Percentiles rank a stretch among this genome's conserved stretches.
These are phyloP conservation scores for Rhinopithecus roxellana DNA, from an alignment of 2,113 vertebrate species.

Conservation along the genomic window DNA sequence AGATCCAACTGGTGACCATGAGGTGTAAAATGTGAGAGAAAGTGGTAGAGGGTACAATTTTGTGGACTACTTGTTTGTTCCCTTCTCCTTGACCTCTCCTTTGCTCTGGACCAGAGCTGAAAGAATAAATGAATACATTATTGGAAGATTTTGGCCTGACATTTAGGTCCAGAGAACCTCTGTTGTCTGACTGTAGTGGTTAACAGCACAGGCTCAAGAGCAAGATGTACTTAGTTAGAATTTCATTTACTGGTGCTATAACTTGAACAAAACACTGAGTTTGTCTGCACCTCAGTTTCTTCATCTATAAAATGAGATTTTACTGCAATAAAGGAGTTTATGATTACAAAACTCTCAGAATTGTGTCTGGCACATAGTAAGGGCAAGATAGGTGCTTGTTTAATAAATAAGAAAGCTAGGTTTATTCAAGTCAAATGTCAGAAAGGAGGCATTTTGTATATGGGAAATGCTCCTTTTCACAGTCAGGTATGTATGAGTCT, in stretches of 20 bases:
- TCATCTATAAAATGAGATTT: background rate
- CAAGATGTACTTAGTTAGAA: background rate
- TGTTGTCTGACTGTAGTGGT: background rate
- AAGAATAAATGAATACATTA: background rate
- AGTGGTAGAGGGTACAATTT: background rate
- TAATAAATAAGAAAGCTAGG: background rate
- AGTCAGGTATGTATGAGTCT: background rate
- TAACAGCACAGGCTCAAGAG: background rate
- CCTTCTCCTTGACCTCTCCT: fast-evolving
- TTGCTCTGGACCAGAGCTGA: background rate
- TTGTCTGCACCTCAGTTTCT: background rate
- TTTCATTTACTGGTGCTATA: background rate
- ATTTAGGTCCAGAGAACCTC: background rate
- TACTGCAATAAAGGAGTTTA: background rate
- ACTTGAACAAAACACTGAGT: background rate
- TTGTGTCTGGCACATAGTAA: background rate
- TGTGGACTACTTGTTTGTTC: background rate
- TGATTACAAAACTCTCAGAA: conserved; percentile 11
- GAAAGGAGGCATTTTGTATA: background rate
- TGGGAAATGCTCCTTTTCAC: background rate
- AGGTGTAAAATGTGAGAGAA: background rate
- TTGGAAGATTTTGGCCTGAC: background rate
- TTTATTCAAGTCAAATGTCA: background rate
- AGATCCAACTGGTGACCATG: background rate
- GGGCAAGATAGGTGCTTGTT: background rate